phyloP scores from a whole-genome alignment of 2,888 invertebrate species.

The Ptilodon capucinus region DNA sequence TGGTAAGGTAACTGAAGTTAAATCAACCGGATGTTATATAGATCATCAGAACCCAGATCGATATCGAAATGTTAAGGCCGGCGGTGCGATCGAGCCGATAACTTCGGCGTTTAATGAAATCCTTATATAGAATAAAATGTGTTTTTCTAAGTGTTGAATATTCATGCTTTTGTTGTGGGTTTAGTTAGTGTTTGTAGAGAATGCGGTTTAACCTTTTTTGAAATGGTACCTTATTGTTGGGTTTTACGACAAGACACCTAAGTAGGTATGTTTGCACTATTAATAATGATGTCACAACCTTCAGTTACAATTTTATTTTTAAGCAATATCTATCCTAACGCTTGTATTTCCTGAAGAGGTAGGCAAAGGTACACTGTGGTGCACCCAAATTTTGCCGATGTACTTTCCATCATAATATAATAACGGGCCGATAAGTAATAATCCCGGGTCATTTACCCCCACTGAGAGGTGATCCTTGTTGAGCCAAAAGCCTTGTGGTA shows the following conservation, averaged over 20 bases:
- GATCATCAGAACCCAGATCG: constrained; percentile 21
- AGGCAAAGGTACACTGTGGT: no score
- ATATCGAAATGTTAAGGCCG: constrained; percentile 40
- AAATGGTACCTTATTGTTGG: neutral
- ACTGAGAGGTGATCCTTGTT: no score
- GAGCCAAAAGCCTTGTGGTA: no score
- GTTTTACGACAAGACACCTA: neutral
- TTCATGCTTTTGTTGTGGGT: constrained; percentile 24
- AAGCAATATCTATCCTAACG: no score
- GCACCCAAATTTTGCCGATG: no score
- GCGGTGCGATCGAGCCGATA: constrained; percentile 21
- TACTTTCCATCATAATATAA: no score
- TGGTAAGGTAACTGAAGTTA: no score
- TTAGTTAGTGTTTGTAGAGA: constrained; percentile 11
- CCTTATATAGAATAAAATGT: constrained; percentile 36
- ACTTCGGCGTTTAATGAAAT: constrained; percentile 35
- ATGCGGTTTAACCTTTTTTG: constrained; percentile 6
- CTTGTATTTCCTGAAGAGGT: no score
- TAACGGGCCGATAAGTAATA: no score
- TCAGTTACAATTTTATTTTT: no score
- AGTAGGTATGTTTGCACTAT: neutral
- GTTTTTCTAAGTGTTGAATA: constrained; percentile 32
- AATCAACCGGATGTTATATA: constrained; percentile 23
- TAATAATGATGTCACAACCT: neutral
- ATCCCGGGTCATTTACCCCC: no score